These are phyloP conservation scores for Pedetes capensis DNA, from an alignment of 2,113 vertebrate species.

Conservation along the genomic window DNA sequence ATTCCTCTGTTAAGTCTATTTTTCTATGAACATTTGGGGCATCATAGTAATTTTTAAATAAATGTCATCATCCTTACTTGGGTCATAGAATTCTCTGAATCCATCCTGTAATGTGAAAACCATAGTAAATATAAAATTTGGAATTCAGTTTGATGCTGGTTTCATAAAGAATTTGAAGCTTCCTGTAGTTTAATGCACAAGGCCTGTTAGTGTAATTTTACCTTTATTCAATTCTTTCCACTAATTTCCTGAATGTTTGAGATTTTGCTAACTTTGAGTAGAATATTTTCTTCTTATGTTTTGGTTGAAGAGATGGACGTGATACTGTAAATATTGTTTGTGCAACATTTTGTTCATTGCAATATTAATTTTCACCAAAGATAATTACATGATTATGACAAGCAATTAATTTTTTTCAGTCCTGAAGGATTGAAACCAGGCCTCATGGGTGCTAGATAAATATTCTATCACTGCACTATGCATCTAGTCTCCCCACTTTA, in stretches of 20 bases:
- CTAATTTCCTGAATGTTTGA: neutral
- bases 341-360: neutral
- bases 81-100: neutral
- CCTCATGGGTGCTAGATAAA: too few species aligned
- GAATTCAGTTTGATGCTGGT: neutral
- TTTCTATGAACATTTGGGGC: neutral
- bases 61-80: neutral
- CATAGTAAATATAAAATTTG: neutral
- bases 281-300: neutral
- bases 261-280: neutral
- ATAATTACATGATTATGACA: neutral
- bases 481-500: too few species aligned
- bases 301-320: neutral
- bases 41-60: neutral
- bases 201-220: neutral
- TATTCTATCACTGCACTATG: too few species aligned
- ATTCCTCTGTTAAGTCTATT: neutral
- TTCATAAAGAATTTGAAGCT: neutral
- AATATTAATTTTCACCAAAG: neutral
- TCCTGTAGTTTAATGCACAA: neutral
- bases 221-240: neutral
- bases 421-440: too few species aligned
- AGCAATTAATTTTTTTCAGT: too few species aligned
- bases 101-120: neutral
- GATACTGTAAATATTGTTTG: neutral